Conservation (phyloP, 2,888 invertebrate genomes). For the Pimpla rufipes region DNA sequence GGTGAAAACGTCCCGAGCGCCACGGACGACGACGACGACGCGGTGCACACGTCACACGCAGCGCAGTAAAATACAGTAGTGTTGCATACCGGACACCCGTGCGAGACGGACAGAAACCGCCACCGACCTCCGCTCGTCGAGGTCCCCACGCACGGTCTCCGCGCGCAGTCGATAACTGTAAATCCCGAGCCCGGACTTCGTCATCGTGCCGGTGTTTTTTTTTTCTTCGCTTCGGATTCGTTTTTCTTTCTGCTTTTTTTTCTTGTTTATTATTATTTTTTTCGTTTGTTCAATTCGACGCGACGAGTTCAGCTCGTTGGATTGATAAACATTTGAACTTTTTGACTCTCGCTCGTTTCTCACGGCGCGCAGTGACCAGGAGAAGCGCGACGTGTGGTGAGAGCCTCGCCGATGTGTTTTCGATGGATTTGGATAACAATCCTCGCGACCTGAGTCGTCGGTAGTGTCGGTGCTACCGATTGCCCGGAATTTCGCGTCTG, state of each 20-base stretch:
- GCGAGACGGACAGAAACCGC: slow-evolving; percentile 41
- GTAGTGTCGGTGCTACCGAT: slow-evolving; percentile 63
- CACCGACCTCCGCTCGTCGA: slow-evolving; percentile 64
- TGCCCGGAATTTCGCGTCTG: slow-evolving; percentile 13
- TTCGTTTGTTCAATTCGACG: neutral
- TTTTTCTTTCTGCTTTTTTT: too few species aligned
- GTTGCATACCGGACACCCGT: slow-evolving; percentile 10
- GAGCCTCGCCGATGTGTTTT: slow-evolving; percentile 24
- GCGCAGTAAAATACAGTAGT: slow-evolving; percentile 25
- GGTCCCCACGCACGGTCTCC: slow-evolving; percentile 45
- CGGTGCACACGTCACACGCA: neutral
- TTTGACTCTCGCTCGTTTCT: neutral
- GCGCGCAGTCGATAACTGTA: slow-evolving; percentile 69
- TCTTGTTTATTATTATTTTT: neutral
- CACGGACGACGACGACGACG: too few species aligned
- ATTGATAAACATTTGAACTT: slow-evolving; percentile 32
- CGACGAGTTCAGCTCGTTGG: too few species aligned
- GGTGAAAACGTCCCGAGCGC: neutral
- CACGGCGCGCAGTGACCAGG: neutral
- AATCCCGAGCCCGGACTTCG: slow-evolving; percentile 65
- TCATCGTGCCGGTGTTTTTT: slow-evolving; percentile 52
- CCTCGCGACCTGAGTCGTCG: slow-evolving; percentile 55
- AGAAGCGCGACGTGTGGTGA: slow-evolving; percentile 25
- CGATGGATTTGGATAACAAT: slow-evolving; percentile 57
- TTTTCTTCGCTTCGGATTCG: too few species aligned